Percentiles rank a stretch among this genome's conserved stretches.
These are phyloP conservation scores for Anser cygnoides DNA, from an alignment of 2,113 vertebrate genomes.

Conservation along the genomic window DNA sequence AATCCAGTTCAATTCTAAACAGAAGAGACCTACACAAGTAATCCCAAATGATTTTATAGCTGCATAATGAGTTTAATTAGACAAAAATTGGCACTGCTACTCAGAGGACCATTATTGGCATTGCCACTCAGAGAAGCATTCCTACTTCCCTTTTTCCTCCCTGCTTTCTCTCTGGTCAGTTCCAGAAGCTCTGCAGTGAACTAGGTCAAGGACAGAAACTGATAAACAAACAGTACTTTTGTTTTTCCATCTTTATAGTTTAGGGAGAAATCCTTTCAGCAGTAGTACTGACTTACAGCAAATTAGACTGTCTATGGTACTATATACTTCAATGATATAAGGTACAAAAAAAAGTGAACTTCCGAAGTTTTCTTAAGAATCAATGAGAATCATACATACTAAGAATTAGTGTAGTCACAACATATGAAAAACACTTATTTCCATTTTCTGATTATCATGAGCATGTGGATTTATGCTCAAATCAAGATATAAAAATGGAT, in stretches of 20 bases:
- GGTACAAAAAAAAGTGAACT: neutral
- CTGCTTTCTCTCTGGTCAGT: neutral
- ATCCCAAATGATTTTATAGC: too few relatives aligned
- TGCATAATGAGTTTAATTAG: too few relatives aligned
- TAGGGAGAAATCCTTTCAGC: neutral
- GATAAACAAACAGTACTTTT: neutral
- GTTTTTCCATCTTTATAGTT: neutral
- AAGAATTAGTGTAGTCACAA: neutral
- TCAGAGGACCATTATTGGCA: too few relatives aligned
- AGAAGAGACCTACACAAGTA: too few relatives aligned
- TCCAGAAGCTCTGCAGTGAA: neutral
- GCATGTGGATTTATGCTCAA: neutral
- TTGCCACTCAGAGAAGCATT: too few relatives aligned
- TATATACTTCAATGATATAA: neutral
- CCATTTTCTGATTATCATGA: neutral
- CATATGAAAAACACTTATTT: neutral
- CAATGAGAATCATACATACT: neutral
- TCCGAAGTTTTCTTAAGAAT: neutral
- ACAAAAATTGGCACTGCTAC: too few relatives aligned
- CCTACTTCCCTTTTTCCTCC: too few relatives aligned
- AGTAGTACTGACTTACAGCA: neutral
- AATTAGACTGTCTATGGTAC: neutral
- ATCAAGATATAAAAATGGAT: neutral
- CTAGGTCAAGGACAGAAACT: neutral
- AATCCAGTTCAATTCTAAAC: too few relatives aligned